Percentiles rank a stretch among this genome's conserved stretches.
These are phyloP conservation scores for Botrylloides violaceus DNA, from an alignment of 23 tunicate genomes.

Conservation along the genomic window DNA sequence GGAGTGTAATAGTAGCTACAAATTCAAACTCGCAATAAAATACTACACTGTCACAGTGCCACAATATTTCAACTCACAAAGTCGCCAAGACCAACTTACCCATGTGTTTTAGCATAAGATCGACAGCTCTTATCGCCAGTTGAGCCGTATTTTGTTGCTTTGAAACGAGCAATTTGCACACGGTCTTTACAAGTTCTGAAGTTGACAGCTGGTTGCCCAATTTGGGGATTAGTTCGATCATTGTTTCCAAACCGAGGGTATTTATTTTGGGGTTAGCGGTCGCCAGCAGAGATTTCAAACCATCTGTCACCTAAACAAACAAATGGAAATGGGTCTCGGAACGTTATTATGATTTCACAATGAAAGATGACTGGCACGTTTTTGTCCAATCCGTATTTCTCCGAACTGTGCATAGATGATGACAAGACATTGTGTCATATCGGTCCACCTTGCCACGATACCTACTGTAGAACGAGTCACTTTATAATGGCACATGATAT, in stretches of 20 bases:
- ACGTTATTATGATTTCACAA: too few species aligned
- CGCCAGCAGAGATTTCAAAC: conserved; percentile 40
- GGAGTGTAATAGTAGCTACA: neutral
- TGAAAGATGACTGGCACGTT: too few species aligned
- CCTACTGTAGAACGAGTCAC: too few species aligned
- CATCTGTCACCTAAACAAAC: conserved; percentile 62
- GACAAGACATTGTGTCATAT: too few species aligned
- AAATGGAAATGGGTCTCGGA: too few species aligned
- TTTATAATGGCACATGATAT: too few species aligned
- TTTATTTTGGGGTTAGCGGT: conserved; percentile 78
- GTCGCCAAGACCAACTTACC: conserved; percentile 66
- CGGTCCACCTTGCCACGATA: too few species aligned
- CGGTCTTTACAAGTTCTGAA: conserved; percentile 41
- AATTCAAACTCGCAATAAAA: neutral
- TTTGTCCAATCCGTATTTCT: too few species aligned
- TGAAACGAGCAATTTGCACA: conserved; percentile 40
- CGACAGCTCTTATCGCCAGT: conserved; percentile 34
- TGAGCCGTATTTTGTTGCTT: conserved; percentile 29
- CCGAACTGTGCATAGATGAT: too few species aligned
- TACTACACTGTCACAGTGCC: too few species aligned
- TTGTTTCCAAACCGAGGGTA: conserved; percentile 8
- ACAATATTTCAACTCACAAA: too few species aligned
- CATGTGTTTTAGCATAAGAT: conserved; percentile 25
- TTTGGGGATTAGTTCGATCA: conserved; percentile 18
- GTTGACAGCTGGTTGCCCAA: conserved; percentile 30